Base-by-base conservation (phyloP, 2,888 invertebrate genomes). In the Gordius sp. region DNA sequence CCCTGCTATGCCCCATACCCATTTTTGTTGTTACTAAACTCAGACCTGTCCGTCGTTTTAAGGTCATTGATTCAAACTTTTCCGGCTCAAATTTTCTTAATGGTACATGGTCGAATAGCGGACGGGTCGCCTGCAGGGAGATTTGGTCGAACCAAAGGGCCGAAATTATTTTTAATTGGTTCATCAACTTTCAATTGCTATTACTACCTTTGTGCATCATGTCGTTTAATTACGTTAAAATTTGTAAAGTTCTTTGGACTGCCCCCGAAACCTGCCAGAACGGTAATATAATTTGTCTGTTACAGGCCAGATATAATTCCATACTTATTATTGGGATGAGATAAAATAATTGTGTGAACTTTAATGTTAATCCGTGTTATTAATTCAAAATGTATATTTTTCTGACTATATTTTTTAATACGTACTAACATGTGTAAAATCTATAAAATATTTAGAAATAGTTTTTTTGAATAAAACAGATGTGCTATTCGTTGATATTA, bases 141-240 rank as follows among this genome's bases (percentile, higher is more conserved):
- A 75, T 76, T 13, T 80, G 80, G 79, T 74, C 76, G 0, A 76
- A 72, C 58, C 64, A 72, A 28, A 72, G 72, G 58, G 68, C 76
- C 60, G 82, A 82, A 65, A 72, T 76, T 61, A 72, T 74, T 0
- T 81, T 79, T 71, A 79, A 78, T 66, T 68, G 81, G 2, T 75
- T 78, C 56, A 68, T 82, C 64, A 79, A 80, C 62, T 74, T 75
- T 1, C 74, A 77, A 2, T 71, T 83, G 0, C 74, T 83, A 2
- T 69, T 82, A 27, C 68, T 81, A 2, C 83, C 83, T 0, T 73
- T 82, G 63, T 69, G 79, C 63, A 75, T 81, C 59, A 81, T 83
- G 80, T 76, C 75, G 1, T 70, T 78, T 59, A 80, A 80, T 0
- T 81, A 81, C 65, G 77, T 74, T 16, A 26, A 24, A 20, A 47